Base-by-base conservation (phyloP, 2,797 vertebrate genomes). In the Poeciliopsis gracilis region DNA sequence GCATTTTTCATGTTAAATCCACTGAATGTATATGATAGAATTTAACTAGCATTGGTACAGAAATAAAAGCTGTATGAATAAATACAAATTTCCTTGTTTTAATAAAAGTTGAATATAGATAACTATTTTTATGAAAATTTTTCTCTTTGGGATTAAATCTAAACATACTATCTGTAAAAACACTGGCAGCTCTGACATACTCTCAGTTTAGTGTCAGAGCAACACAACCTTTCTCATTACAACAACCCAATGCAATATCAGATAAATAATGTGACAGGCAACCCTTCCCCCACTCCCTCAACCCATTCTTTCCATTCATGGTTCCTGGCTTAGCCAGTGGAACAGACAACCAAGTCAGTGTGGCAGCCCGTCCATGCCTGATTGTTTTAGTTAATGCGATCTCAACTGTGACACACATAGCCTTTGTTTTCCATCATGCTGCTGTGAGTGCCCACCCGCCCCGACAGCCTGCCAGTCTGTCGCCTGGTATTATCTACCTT, bases 351-450 rank as follows among this genome's bases (percentile, higher is more conserved):
- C 80, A 57, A 86, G 87, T 84, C 79, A 78, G 87, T 73, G 88
- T 80, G 84, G 86, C 88, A 82, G 85, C 84, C 82, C 59, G 83
- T 87, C 84, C 81, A 72, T 15, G 87, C 84, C 88, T 91, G 89
- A 90, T 91, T 93, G 90, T 92, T 92, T 91, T 88, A 91, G 88
- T 91, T 93, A 91, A 92, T 93, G 90, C 80, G 72, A 91, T 92
- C 89, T 87, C 87, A 76, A 83, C 81, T 41, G 83, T 89, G 92
- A 91, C 91, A 93, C 93, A 91, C 87, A 88, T 84, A 92, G 88
- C 87, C 77, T 93, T 95, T 93, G 92, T 94, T 94, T 93, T 77
- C 88, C 88, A 89, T 92, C 90, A 91, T 86, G 90, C 86, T 78
- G 84, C 90, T 84, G 90, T 71, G 91, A 87, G 86, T 87, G 91